These are phyloP conservation scores for Chamaea fasciata DNA, from an alignment of 2,113 vertebrate species.

Conservation along the genomic window DNA sequence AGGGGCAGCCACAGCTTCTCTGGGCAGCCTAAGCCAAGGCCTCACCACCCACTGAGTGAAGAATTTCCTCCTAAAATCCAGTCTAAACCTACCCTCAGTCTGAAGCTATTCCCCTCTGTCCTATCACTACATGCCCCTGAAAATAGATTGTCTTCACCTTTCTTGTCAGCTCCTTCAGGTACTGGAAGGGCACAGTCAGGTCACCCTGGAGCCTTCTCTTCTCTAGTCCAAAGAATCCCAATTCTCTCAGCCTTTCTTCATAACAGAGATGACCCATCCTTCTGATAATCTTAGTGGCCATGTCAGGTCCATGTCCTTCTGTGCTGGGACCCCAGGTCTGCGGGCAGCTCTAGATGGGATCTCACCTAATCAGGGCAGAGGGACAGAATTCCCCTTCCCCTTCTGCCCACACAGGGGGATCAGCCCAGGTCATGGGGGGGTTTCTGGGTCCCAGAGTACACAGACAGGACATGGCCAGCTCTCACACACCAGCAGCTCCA, in stretches of 20 bases:
- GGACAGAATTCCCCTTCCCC: neutral
- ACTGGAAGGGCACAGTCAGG: fast-evolving
- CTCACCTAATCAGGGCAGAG: neutral
- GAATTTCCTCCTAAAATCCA: neutral
- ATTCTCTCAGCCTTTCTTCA: neutral
- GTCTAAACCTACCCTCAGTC: neutral
- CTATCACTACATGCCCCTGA: neutral
- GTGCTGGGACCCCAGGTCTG: neutral
- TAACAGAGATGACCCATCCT: neutral
- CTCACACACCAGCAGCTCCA: neutral
- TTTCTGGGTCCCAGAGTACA: neutral
- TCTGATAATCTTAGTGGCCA: no score
- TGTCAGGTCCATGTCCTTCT: neutral
- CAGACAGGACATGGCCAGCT: neutral
- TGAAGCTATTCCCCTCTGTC: neutral
- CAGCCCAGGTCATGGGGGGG: fast-evolving
- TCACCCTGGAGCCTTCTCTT: neutral
- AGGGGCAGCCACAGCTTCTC: neutral
- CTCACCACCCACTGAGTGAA: fast-evolving
- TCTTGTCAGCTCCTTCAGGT: neutral
- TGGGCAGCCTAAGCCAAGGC: fast-evolving
- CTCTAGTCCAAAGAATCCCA: neutral
- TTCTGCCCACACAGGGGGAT: fast-evolving
- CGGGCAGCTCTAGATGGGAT: neutral
- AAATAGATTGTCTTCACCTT: neutral